Percentiles rank a stretch among this genome's conserved stretches.
Conservation (phyloP, 1,140 invertebrate genomes). For the Berghia stephanieae region DNA sequence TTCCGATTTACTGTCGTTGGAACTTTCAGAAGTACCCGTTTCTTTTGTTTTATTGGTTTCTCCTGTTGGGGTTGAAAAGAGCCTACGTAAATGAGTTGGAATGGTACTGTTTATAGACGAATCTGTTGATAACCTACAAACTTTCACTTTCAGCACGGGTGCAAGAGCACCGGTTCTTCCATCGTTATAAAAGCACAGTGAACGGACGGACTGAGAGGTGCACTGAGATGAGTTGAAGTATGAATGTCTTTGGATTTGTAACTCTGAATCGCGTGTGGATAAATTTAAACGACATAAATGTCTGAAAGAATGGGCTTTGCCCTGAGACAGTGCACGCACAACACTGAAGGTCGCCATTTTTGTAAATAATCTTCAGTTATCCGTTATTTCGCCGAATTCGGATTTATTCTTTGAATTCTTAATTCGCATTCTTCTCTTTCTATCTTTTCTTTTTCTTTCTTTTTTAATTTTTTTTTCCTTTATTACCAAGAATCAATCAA, state of each 20-base stretch:
- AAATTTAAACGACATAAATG: background rate
- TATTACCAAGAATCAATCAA: background rate
- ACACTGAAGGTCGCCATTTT: constrained; percentile 32
- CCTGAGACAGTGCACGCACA: constrained; percentile 26
- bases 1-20: background rate
- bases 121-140: background rate
- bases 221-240: background rate
- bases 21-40: background rate
- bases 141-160: background rate
- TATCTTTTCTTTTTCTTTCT: background rate
- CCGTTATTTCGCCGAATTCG: background rate
- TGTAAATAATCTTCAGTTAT: background rate
- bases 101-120: too few species aligned
- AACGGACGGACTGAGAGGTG: background rate
- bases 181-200: background rate
- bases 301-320: background rate
- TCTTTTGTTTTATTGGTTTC: background rate
- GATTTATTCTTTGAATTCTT: background rate
- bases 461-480: background rate
- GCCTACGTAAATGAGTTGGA: too few species aligned
- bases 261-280: background rate
- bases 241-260: background rate
- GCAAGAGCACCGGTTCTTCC: background rate
- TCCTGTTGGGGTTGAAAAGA: background rate
- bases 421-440: background rate